Base-by-base conservation (phyloP, 2,888 invertebrate species). In the Sipha maydis region DNA sequence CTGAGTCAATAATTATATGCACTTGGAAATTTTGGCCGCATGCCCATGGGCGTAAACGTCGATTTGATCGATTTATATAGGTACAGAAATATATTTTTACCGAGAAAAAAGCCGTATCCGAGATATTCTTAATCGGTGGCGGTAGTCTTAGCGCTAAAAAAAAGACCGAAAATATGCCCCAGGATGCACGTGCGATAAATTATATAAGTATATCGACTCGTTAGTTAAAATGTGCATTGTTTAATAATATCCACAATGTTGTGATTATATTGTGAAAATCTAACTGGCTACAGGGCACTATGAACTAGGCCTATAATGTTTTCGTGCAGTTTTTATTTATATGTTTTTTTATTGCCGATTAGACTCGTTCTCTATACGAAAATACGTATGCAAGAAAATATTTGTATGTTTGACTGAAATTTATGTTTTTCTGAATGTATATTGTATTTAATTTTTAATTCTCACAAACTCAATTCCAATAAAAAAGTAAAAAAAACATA, bases 161-260 rank as follows among this genome's bases (percentile, higher is more conserved):
- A 85, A 85, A 85, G 21, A 82, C 41, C 11, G 67, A 19, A 67
- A n/a, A 67, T 69, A 85, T 11, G 77, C 85, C 85, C 11, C n/a
- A 69, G 48, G 77, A 54, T 31, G 31, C 56, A 28, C 48, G 48
- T 48, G 41, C 25, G 75, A 28, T 48, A 38, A n/a, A 75, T 75
- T 83, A 28, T 41, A 82, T 69, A 25, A 9, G n/a, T 31, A 17
- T 41, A 41, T 1, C 14, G 48, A 78, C 67, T 69, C 31, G 85
- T 85, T 85, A 69, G 8, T 85, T n/a, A 19, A 69, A 69, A 85
- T 48, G n/a, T 85, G 19, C 85, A 69, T 85, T 85, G 85, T 78
- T 85, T 28, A 76, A 84, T 11, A 61, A 56, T 61, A 83, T 75
- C 34, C 34, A 28, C 34, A 48, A 34, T 38, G 14, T 34, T 7